Conservation (phyloP, 2,113 vertebrate species). For the Anhinga rufa region DNA sequence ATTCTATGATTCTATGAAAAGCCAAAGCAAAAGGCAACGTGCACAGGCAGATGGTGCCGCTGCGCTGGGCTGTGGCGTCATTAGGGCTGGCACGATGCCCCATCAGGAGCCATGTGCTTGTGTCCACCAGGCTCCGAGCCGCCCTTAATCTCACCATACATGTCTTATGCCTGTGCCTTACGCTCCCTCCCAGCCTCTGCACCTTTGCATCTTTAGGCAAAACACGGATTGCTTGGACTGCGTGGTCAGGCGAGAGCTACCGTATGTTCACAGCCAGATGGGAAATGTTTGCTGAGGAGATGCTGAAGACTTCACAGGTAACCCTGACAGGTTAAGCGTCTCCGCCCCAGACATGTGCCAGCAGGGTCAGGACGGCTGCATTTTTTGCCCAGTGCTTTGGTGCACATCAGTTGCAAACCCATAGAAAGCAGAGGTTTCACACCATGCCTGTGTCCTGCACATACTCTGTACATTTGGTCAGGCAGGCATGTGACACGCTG, state of each 20-base stretch:
- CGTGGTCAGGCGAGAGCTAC: not conserved
- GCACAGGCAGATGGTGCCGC: accelerated
- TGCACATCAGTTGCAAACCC: accelerated
- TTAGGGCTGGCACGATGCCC: not conserved
- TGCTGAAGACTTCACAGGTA: not conserved
- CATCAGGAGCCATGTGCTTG: accelerated
- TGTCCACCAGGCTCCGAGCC: not conserved
- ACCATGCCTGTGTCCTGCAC: no score
- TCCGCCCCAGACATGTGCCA: not conserved
- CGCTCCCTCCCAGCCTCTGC: not conserved
- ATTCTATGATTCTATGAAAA: not conserved
- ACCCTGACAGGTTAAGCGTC: not conserved
- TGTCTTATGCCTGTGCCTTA: not conserved
- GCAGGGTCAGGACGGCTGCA: no score
- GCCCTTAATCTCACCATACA: accelerated
- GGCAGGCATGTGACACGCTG: accelerated
- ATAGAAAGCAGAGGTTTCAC: not conserved
- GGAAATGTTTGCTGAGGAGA: not conserved
- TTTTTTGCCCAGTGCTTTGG: not conserved
- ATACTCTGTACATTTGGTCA: not conserved
- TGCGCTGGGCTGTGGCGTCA: accelerated
- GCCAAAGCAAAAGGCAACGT: not conserved
- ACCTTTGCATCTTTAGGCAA: not conserved
- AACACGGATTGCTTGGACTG: accelerated
- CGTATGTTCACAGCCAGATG: accelerated